A percentile compares a stretch with the other conserved stretches of the same genome.
Conservation (phyloP, 1,140 invertebrate genomes). For the Megathymus violae region DNA sequence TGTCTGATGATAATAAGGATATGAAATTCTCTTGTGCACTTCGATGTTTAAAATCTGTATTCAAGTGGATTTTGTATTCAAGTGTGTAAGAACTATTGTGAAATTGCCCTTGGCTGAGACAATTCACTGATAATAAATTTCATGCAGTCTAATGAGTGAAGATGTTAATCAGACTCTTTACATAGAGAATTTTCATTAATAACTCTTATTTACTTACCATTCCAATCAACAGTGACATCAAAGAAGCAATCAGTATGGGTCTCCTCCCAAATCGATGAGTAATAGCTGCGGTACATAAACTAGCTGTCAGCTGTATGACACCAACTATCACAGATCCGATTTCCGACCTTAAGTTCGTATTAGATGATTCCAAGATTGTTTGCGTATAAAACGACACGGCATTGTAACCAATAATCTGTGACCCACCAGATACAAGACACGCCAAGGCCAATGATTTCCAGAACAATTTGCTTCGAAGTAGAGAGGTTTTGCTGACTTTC, state of each 20-base stretch:
- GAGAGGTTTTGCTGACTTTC: constrained; percentile 39
- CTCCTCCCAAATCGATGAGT: constrained; percentile 87
- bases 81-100: too few species aligned
- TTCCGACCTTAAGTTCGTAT: constrained; percentile 84
- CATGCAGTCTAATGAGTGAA: too few species aligned
- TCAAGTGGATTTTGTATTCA: too few species aligned
- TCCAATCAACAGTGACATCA: constrained; percentile 81
- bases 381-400: constrained; percentile 73
- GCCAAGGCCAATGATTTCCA: constrained; percentile 81
- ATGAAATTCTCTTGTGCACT: too few species aligned
- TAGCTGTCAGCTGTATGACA: constrained; percentile 83
- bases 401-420: constrained; percentile 85
- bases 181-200: too few species aligned
- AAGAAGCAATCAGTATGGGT: constrained; percentile 84
- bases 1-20: too few species aligned
- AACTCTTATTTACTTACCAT: constrained; percentile 85
- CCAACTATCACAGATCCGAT: constrained; percentile 88
- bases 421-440: constrained; percentile 84
- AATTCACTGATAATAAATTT: too few species aligned
- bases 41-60: too few species aligned
- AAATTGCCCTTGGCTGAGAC: too few species aligned
- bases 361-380: constrained; percentile 85
- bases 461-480: constrained; percentile 65
- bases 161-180: too few species aligned
- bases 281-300: constrained; percentile 80